Conservation (phyloP, 2,113 vertebrate species). For the Dicaeum eximium region DNA sequence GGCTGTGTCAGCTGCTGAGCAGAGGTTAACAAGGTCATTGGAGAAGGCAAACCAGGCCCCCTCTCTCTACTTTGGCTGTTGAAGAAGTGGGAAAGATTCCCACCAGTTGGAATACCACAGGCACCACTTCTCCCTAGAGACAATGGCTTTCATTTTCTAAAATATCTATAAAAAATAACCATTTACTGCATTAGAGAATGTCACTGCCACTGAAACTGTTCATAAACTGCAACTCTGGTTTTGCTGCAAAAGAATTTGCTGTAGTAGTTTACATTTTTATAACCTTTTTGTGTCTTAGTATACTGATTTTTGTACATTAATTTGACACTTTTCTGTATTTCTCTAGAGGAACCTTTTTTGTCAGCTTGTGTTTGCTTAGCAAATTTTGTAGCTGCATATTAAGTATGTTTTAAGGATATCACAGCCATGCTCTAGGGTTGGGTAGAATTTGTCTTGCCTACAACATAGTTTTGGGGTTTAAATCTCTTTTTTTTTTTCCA, state of each 20-base stretch:
- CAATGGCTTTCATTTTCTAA: background rate
- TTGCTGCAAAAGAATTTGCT: background rate
- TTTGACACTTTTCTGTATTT: background rate
- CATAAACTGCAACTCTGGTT: background rate
- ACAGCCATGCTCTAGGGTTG: background rate
- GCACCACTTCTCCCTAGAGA: no score
- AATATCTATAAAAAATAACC: background rate
- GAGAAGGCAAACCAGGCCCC: background rate
- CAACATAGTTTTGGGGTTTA: background rate
- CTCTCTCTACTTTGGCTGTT: background rate
- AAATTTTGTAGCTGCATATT: background rate
- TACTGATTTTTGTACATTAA: background rate
- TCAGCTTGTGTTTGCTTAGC: background rate
- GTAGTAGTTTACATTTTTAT: background rate
- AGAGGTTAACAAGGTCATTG: fast-evolving
- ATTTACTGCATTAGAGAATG: background rate
- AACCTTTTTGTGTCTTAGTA: background rate
- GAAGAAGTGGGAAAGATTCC: no score
- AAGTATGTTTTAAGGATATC: background rate
- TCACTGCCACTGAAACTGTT: background rate
- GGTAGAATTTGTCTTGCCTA: background rate
- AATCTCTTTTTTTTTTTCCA: background rate
- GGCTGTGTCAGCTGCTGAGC: background rate
- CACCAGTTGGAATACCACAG: background rate
- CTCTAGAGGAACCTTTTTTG: background rate